A percentile compares a stretch with the other conserved stretches of the same genome.
Conservation (phyloP, 2,113 vertebrate species). For the Trichechus manatus region DNA sequence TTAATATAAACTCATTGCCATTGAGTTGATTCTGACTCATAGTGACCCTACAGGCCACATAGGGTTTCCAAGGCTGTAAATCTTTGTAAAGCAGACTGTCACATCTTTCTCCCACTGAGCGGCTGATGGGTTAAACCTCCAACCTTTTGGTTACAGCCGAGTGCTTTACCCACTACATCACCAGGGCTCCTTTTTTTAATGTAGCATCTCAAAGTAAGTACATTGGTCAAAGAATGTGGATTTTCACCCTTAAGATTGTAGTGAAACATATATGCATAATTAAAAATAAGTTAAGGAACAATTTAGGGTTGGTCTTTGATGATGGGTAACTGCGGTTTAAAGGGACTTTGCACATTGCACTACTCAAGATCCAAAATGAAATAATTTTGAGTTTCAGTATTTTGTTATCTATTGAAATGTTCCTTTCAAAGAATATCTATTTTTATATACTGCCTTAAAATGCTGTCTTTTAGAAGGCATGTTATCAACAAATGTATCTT, state of each 20-base stretch:
- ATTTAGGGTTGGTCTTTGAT: neutral
- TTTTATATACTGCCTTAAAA: slow-evolving; percentile 13
- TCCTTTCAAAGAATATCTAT: slow-evolving; percentile 36
- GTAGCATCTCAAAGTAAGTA: neutral
- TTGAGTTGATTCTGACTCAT: no score
- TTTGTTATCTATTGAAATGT: slow-evolving; percentile 43
- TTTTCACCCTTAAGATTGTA: neutral
- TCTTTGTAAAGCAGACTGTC: no score
- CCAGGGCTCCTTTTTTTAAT: neutral
- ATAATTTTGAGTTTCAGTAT: slow-evolving; percentile 1
- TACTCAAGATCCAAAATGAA: slow-evolving; percentile 7
- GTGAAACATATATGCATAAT: slow-evolving; percentile 31
- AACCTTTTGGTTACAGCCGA: no score
- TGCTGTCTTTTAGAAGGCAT: slow-evolving; percentile 1
- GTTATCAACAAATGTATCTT: slow-evolving; percentile 50
- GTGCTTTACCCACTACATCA: no score
- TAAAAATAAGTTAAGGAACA: slow-evolving; percentile 9
- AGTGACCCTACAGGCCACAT: no score
- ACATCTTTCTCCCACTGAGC: no score
- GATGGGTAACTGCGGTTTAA: neutral
- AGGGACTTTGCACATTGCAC: neutral
- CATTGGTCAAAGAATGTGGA: neutral
- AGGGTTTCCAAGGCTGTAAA: no score
- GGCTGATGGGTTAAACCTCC: no score
- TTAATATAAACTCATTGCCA: no score